These are phyloP conservation scores for Gordius sp. DNA, from an alignment of 2,888 invertebrate genomes.

Conservation along the genomic window DNA sequence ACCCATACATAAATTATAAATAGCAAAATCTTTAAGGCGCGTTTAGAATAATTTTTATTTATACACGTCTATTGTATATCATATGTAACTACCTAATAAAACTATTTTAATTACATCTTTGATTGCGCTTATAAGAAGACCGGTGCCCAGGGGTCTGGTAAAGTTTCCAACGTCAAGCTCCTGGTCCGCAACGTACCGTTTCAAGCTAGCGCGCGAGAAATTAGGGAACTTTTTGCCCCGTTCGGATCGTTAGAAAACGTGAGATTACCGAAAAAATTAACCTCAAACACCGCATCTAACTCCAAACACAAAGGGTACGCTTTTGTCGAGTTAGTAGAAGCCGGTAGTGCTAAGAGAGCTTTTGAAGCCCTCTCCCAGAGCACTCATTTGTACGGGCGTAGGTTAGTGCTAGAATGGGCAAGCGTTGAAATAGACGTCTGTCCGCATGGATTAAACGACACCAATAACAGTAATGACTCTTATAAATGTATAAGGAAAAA, in stretches of 20 bases:
- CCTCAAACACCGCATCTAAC: constrained; percentile 30
- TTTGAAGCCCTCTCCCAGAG: constrained; percentile 73
- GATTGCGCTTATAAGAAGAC: no score
- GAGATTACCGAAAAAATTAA: constrained; percentile 61
- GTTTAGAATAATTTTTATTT: no score
- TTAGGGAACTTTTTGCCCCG: constrained; percentile 36
- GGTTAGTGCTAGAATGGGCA: constrained; percentile 85
- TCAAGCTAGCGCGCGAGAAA: constrained; percentile 43
- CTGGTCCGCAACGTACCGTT: constrained; percentile 79
- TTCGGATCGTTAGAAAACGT: constrained; percentile 74
- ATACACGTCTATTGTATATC: no score
- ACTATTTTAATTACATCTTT: no score
- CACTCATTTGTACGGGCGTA: constrained; percentile 83
- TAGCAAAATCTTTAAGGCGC: no score
- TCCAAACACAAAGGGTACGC: constrained; percentile 62
- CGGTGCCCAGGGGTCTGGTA: no score
- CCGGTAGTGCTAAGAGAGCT: constrained; percentile 72
- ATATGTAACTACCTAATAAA: no score
- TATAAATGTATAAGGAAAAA: no score
- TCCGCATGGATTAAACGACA: no score
- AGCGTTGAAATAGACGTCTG: no score
- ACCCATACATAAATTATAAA: no score
- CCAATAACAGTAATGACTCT: no score
- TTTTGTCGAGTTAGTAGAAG: constrained; percentile 67
- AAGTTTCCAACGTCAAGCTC: constrained; percentile 48